Evolutionary conservation across 1,140 invertebrate species (phyloP).

Genomic region (Meloidogyne exigua): DNA sequence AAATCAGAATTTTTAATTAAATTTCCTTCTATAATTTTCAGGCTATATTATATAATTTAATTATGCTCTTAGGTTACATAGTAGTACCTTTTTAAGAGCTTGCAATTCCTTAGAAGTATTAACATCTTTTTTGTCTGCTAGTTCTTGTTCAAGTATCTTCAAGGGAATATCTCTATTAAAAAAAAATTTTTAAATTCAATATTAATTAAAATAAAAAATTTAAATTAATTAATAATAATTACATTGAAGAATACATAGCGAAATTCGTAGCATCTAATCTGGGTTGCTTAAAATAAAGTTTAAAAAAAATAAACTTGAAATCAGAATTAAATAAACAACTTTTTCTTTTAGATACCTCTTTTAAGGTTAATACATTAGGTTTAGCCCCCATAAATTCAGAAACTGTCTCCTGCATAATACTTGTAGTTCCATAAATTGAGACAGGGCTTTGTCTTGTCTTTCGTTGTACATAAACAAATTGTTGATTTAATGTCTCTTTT

Average conservation of each 20-base stretch:
- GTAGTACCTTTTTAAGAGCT: neutral
- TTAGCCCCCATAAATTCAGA: constrained; percentile 61
- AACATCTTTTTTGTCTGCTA: too few species aligned
- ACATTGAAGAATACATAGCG: too few species aligned
- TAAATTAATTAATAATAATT: too few species aligned
- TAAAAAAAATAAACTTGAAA: too few species aligned
- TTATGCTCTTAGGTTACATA: too few species aligned
- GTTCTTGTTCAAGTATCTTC: constrained; percentile 21
- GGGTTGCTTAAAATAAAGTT: too few species aligned
- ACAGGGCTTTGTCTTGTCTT: constrained; percentile 71
- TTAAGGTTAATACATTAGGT: constrained; percentile 10
- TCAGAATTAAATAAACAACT: neutral
- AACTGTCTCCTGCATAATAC: constrained; percentile 55
- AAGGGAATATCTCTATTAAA: constrained; percentile 32
- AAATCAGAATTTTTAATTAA: too few species aligned
- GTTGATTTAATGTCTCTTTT: constrained; percentile 68
- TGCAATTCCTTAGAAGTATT: neutral
- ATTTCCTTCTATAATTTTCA: too few species aligned
- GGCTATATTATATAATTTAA: too few species aligned
- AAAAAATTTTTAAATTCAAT: constrained; percentile 31
- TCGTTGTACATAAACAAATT: constrained; percentile 69
- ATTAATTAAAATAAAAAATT: too few species aligned
- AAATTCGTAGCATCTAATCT: too few species aligned
- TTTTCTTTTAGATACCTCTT: constrained; percentile 14
- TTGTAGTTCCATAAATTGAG: constrained; percentile 69